Percentiles rank a stretch among this genome's conserved stretches.
Conservation (phyloP, 2,888 invertebrate species). For the Cheilosia variabilis region DNA sequence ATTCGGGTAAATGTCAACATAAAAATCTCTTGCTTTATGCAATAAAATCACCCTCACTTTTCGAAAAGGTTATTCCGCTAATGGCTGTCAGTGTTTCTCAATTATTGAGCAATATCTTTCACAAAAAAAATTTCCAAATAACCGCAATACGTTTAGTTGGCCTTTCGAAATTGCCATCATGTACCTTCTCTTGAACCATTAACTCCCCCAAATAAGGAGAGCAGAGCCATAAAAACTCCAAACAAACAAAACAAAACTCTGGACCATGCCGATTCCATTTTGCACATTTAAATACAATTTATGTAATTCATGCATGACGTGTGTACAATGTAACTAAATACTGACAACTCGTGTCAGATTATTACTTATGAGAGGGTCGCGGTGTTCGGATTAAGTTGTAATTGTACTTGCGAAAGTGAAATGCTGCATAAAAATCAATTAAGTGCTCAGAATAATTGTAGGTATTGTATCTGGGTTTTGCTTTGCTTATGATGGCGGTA, state of each 20-base stretch:
- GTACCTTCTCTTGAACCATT: not conserved
- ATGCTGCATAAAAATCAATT: slow-evolving; percentile 18
- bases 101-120: too few species aligned
- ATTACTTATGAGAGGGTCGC: slow-evolving; percentile 11
- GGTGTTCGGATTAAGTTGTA: slow-evolving; percentile 32
- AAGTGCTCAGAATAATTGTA: not conserved
- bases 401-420: slow-evolving; percentile 44
- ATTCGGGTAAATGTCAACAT: not conserved
- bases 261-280: slow-evolving; percentile 25
- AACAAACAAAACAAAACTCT: slow-evolving; percentile 8
- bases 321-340: slow-evolving; percentile 18
- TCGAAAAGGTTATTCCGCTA: not conserved
- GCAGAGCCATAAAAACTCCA: not conserved
- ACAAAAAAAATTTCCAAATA: not conserved
- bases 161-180: not conserved
- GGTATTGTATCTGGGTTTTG: not conserved
- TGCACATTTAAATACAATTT: slow-evolving; percentile 50
- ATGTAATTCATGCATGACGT: slow-evolving; percentile 54
- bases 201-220: slow-evolving; percentile 22
- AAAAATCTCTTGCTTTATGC: not conserved
- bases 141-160: not conserved
- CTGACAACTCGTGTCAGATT: slow-evolving; percentile 43
- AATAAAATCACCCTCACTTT: not conserved
- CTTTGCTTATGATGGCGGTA: not conserved
- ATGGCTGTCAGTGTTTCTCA: too few species aligned